Base-by-base conservation (phyloP, 1,140 invertebrate species). In the Ditylenchus dipsaci region DNA sequence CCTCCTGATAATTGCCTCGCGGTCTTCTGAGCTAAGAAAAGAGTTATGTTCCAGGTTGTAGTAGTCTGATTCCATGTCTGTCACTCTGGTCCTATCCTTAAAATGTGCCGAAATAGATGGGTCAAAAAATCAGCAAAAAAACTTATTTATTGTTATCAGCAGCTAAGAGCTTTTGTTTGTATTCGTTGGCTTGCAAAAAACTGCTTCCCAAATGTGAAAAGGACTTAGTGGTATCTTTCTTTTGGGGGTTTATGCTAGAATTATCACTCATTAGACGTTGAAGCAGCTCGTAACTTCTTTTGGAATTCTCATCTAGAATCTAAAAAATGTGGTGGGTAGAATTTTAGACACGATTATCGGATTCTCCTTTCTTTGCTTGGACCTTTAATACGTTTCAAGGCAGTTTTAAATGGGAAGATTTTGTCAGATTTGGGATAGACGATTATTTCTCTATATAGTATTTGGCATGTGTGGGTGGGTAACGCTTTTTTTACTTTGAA, bases 1-100 rank as follows among this genome's bases (percentile, higher is more conserved):
- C 33, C 79, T 58, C 47, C 64, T 73, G 11, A 64, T 21, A 58
- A 80, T 82, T 8, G 70, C 78, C n/a, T 75, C 57, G 19, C 74
- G 92, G 86, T 92, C 90, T 74, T 73, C 73, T 11, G 23, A 13
- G 26, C 78, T 75, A 42, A 81, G 60, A 57, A 77, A 81, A 19
- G 67, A 63, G 33, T 76, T 75, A 15, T 67, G 70, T 58, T 81
- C 79, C 19, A 81, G 23, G 27, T 63, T 69, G 29, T 66, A 73
- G 56, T 82, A 81, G 53, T 81, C 79, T 23, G 76, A 67, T 57
- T 81, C 66, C 23, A 82, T 62, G 63, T 81, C 79, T 43, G 71
- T 71, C 7, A 71, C 69, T 69, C 68, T 72, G 67, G 57, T 73
- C 68, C 56, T 73, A 58, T 23, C 45, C 59, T 76, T 78, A 58